Evolutionary conservation across 2,113 vertebrate species (phyloP).

Genomic region (Megalops atlanticus): DNA sequence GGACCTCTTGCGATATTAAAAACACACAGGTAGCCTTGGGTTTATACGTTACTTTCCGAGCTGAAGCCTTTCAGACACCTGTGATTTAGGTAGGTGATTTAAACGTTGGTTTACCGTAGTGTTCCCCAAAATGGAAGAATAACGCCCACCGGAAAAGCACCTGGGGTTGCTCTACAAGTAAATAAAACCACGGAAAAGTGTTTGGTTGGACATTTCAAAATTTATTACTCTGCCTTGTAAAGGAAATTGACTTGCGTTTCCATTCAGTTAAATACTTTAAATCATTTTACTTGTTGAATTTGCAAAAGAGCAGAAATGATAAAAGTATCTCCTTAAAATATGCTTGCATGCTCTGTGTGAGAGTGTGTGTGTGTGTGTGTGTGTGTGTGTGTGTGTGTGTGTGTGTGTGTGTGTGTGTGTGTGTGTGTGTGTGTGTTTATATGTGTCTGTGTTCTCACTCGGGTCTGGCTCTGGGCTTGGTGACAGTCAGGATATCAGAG

Average conservation of each 20-base stretch:
- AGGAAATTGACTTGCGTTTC: too few species aligned
- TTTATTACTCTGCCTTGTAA: too few species aligned
- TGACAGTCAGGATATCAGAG: constrained; percentile 44
- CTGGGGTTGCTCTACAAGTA: too few species aligned
- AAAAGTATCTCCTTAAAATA: background rate
- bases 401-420: background rate
- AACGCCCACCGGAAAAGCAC: too few species aligned
- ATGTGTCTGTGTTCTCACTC: constrained; percentile 49
- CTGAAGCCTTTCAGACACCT: background rate
- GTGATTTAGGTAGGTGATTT: background rate
- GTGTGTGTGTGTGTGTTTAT: background rate
- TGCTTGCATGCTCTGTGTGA: background rate
- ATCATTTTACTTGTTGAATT: too few species aligned
- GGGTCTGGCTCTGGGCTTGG: constrained; percentile 60
- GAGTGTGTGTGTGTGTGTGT: background rate
- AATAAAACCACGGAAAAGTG: too few species aligned
- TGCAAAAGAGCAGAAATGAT: background rate
- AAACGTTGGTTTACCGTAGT: background rate
- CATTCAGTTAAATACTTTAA: too few species aligned
- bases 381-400: background rate
- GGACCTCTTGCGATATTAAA: background rate
- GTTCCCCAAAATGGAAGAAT: background rate
- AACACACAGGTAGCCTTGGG: background rate
- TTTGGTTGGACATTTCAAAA: too few species aligned
- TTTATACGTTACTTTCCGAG: background rate